Evolutionary conservation across 2,797 vertebrate species (phyloP), one percentile per base, ranked within the genome.

Genomic region (Amblyopsis hoosieri): DNA sequence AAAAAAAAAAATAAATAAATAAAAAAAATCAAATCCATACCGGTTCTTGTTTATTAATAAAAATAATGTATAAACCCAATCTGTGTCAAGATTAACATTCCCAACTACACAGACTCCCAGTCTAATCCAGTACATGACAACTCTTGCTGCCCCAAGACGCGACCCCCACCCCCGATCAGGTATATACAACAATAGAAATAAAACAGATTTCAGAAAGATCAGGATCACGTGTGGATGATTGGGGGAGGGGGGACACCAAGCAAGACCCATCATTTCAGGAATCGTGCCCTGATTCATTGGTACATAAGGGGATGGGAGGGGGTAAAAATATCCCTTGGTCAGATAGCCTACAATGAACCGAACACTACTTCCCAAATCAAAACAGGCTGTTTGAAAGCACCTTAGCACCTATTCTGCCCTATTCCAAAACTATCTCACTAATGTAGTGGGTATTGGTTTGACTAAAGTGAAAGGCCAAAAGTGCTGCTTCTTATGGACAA

Each of bases 141-240:
- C 55, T 64, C 58, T 13, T 17, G 19, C 49, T 58, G 10, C n/a
- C 48, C 45, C 55, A 8, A 37, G 3, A 37, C 4, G 46, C 1
- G 17, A 13, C 57, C 45, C 60, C 48, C 60, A 12, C 12, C 49
- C 17, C 56, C 57, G 54, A 31, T 54, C 69, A 65, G 45, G 73
- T 83, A 87, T 71, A 79, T 70, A 87, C 67, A 82, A 45, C 69
- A 62, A 69, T 77, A 81, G 66, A 79, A 79, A 76, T 53, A 54
- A 58, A 81, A 92, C 87, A 84, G 85, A 85, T 83, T 89, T 85
- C 54, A 86, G 79, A 88, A 82, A 83, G 58, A 59, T 47, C 45
- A 81, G 67, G 71, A 74, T 83, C 49, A 75, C 56, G 71, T 60
- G 79, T 83, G 88, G 87, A 91, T 88, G 80, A 87, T 87, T 74